Evolutionary conservation across 2,888 invertebrate genomes (phyloP), one percentile per base, ranked within the genome.

Genomic region (Hyposoter didymator): DNA sequence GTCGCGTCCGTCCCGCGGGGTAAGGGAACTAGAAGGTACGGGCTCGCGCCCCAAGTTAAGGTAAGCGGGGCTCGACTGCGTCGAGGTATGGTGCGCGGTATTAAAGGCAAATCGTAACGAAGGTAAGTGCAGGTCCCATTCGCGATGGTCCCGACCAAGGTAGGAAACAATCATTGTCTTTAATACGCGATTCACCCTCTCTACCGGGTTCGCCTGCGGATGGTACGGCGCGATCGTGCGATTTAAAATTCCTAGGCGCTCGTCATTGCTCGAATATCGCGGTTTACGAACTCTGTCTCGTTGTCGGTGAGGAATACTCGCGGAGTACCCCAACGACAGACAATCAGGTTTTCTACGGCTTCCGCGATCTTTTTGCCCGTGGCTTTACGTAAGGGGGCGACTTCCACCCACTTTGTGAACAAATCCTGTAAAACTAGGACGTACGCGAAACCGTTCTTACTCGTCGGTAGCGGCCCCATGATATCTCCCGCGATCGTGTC

Each of bases 391-490:
- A 80, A 7, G 0, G 82, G 78, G 0, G 17, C 1, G 7, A 73
- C 12, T 17, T 86, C 84, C 0, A 86, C 59, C 64, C 81, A 86
- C 17, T 82, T 81, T 0, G 81, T 76, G 12, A 78, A 84, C 0
- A 82, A 35, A 12, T 86, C 82, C 2, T 84, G 82, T 3, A 78
- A 10, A 0, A 84, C 86, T 0, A 87, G 17, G 0, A 84, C 17
- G 52, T 87, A 84, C 0, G 55, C 12, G 19, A 62, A 70, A 2
- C 70, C 72, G 0, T 32, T 8, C 7, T 75, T 84, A 6, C 83
- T 86, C 0, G 69, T 35, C 0, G 89, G 89, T 0, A 88, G 83
- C 0, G 90, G 89, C 8, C 89, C 89, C 87, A 89, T 87, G 0
- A 90, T 67, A 32, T 90, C 90, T 0, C 84, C 73, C 0, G 87